Evolutionary conservation across 2,797 vertebrate species (phyloP).

Genomic region (Megalops cyprinoides): DNA sequence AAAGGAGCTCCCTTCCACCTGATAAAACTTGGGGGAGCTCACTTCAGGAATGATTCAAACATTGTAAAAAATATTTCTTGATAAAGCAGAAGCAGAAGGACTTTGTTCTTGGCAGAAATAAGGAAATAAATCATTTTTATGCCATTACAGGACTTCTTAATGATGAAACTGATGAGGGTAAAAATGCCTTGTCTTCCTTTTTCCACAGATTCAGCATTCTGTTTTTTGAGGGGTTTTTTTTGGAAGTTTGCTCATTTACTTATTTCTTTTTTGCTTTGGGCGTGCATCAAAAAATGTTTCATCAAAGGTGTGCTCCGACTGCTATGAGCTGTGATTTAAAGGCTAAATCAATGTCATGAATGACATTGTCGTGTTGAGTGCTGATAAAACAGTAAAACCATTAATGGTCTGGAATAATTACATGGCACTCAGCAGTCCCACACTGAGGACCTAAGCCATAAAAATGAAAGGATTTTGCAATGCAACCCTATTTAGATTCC

Average conservation of each 20-base stretch:
- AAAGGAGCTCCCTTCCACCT: background rate
- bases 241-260: slow-evolving; percentile 24
- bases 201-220: background rate
- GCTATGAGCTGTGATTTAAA: slow-evolving; percentile 37
- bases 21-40: background rate
- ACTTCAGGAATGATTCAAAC: background rate
- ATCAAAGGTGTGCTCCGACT: slow-evolving; percentile 29
- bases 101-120: background rate
- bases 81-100: background rate
- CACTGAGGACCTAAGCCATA: background rate
- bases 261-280: slow-evolving; percentile 20
- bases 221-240: background rate
- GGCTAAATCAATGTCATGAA: slow-evolving; percentile 27
- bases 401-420: background rate
- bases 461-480: background rate
- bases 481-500: background rate
- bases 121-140: slow-evolving; percentile 2
- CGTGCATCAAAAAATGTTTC: slow-evolving; percentile 34
- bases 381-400: background rate
- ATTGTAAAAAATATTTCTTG: background rate
- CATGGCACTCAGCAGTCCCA: background rate
- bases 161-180: slow-evolving; percentile 2
- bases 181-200: background rate
- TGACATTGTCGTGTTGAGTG: slow-evolving; percentile 14
- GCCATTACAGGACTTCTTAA: slow-evolving; percentile 7